Evolutionary conservation across 2,888 invertebrate species (phyloP).

Genomic region (Furcula furcula): DNA sequence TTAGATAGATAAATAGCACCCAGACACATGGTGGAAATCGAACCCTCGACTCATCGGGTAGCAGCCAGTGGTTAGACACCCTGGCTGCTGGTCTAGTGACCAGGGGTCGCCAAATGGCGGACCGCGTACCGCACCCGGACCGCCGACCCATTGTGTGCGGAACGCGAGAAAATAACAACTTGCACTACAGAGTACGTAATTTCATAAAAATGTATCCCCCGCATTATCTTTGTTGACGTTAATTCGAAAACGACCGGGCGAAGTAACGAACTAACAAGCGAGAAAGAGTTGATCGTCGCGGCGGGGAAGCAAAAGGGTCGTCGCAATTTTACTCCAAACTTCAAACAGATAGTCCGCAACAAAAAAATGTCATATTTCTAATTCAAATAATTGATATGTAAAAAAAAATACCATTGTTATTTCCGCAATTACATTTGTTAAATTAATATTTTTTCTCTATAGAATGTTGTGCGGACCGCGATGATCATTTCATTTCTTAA

Average conservation of each 20-base stretch:
- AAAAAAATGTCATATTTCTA: slow-evolving; percentile 1
- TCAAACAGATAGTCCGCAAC: slow-evolving; percentile 3
- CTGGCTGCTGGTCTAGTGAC: too few relatives aligned
- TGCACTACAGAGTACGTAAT: too few relatives aligned
- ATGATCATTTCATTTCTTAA: too few relatives aligned
- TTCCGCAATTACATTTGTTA: not conserved
- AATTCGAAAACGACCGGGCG: not conserved
- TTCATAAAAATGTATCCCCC: too few relatives aligned
- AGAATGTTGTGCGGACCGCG: too few relatives aligned
- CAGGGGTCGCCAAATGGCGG: not conserved
- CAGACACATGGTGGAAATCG: too few relatives aligned
- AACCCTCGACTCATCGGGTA: too few relatives aligned
- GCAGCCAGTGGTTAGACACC: too few relatives aligned
- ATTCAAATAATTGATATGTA: slow-evolving; percentile 1
- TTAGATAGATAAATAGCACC: too few relatives aligned
- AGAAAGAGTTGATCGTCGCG: slow-evolving; percentile 1
- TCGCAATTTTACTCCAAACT: too few relatives aligned
- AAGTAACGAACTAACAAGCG: not conserved
- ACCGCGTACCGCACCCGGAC: not conserved
- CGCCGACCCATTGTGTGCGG: slow-evolving; percentile 6
- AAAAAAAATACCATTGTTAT: slow-evolving; percentile 2
- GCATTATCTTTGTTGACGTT: too few relatives aligned
- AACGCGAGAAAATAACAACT: slow-evolving; percentile 6
- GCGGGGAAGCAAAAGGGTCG: too few relatives aligned
- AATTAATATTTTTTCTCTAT: not conserved